Evolutionary conservation across 64 coral and sea anemone species (phyloP), one percentile per base, ranked within the genome.

Genomic region (Actinia equina): DNA sequence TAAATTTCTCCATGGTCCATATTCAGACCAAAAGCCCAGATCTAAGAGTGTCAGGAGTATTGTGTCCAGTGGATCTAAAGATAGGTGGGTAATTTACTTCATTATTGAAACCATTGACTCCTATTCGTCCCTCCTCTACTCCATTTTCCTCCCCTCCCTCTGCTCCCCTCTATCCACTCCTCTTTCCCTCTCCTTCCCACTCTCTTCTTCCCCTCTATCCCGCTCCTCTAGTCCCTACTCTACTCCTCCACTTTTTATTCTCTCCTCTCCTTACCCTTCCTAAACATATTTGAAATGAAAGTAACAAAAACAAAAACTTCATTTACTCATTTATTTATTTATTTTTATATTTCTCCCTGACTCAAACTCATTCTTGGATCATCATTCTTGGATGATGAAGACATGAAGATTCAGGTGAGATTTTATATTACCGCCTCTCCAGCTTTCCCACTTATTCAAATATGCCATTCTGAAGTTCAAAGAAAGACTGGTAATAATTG

Each of bases 41-140:
- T 90, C 91, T 17, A 99, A 99, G 52, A 93, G 90, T 81, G 79
- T 99, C 3, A 95, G 94, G 27, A 99, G 97, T 90, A 90, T 99
- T 79, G 93, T 99, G 3, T 83, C 83, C 54, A 91, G 84, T 90
- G 90, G 91, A 30, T 71, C 82, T 77, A 86, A 92, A 87, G 94
- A 95, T 67, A 95, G 94, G 94, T 95, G 2, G 4, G 77, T 46
- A 8, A 19, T 12, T 0, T 69, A 9, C 22, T 23, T 9, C 20
- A n/a, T 23, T 49, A 49, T 49, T 6, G 46, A 49, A 49, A 2
- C 7, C 46, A 49, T 49, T 49, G 7, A 49, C 46, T 49, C 0
- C 46, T 49, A 2, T 8, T 49, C 46, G 4, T 49, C 46, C 7
- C 46, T 8, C 7, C 4, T 37, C 30, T 54, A 37, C 46, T 49